Conservation (phyloP, 2,888 invertebrate species). For the Drosophila hamatofila region DNA sequence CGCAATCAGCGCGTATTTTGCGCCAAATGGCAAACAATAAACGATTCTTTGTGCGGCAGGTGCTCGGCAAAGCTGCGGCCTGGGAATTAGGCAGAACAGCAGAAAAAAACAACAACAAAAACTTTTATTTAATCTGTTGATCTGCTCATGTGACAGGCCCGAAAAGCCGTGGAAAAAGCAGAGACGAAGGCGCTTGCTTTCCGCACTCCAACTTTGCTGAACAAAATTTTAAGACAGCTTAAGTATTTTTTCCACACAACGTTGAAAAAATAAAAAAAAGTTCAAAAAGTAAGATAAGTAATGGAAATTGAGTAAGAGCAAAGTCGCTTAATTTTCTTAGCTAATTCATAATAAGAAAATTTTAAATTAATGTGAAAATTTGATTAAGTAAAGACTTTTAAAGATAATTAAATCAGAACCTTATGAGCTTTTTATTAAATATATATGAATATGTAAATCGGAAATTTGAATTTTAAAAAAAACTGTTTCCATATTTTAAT, state of each 20-base stretch:
- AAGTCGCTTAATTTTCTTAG: slow-evolving; percentile 9
- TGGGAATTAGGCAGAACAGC: slow-evolving; percentile 54
- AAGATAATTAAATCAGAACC: background rate
- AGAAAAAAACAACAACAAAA: slow-evolving; percentile 39
- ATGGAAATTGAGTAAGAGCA: slow-evolving; percentile 1
- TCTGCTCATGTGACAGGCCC: slow-evolving; percentile 62
- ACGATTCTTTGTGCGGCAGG: slow-evolving; percentile 60
- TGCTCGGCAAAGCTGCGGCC: slow-evolving; percentile 45
- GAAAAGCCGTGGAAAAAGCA: background rate
- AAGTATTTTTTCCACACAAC: slow-evolving; percentile 57
- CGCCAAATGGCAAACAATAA: slow-evolving; percentile 65
- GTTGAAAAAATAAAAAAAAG: slow-evolving; percentile 23
- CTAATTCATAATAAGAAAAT: background rate
- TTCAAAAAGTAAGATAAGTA: slow-evolving; percentile 31
- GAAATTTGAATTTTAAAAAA: background rate
- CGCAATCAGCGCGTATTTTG: slow-evolving; percentile 72
- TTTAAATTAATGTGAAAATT: background rate
- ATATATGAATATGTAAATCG: background rate
- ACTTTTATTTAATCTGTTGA: slow-evolving; percentile 75
- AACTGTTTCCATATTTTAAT: background rate
- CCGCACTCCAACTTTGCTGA: slow-evolving; percentile 34
- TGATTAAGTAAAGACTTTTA: background rate
- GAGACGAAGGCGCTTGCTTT: slow-evolving; percentile 17
- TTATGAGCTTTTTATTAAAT: background rate
- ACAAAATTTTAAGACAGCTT: slow-evolving; percentile 70